A percentile compares a stretch with the other conserved stretches of the same genome.
These are phyloP conservation scores for Gephyroberyx darwinii DNA, from an alignment of 2,797 vertebrate genomes.

Conservation along the genomic window DNA sequence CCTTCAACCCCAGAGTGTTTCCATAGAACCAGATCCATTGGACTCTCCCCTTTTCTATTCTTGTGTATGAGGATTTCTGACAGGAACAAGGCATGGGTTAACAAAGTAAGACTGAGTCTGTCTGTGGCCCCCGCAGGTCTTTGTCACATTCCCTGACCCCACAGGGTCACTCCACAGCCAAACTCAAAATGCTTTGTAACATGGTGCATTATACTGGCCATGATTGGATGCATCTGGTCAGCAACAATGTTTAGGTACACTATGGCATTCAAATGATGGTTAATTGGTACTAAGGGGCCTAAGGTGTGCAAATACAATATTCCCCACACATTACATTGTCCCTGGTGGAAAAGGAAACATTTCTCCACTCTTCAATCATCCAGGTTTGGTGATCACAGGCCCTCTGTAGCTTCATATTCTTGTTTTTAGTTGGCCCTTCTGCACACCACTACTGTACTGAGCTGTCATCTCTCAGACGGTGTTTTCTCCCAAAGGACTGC, in stretches of 20 bases:
- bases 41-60: constrained; percentile 45
- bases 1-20: constrained; percentile 8
- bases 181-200: too few relatives aligned
- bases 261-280: too few relatives aligned
- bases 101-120: constrained; percentile 53
- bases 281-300: too few relatives aligned
- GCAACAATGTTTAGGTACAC: background rate
- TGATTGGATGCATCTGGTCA: background rate
- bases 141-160: too few relatives aligned
- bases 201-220: too few relatives aligned
- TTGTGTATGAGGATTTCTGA: constrained; percentile 62
- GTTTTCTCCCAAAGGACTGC: too few relatives aligned
- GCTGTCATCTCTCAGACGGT: too few relatives aligned
- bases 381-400: background rate
- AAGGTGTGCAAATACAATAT: background rate
- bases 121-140: constrained; percentile 26
- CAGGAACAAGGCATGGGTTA: constrained; percentile 71
- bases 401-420: background rate
- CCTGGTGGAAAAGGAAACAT: background rate
- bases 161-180: too few relatives aligned
- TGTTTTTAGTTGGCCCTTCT: background rate
- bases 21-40: background rate
- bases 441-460: too few relatives aligned
- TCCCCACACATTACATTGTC: background rate
- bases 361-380: background rate